Evolutionary conservation across 2,113 vertebrate genomes (phyloP).

Genomic region (Hystrix brachyura): DNA sequence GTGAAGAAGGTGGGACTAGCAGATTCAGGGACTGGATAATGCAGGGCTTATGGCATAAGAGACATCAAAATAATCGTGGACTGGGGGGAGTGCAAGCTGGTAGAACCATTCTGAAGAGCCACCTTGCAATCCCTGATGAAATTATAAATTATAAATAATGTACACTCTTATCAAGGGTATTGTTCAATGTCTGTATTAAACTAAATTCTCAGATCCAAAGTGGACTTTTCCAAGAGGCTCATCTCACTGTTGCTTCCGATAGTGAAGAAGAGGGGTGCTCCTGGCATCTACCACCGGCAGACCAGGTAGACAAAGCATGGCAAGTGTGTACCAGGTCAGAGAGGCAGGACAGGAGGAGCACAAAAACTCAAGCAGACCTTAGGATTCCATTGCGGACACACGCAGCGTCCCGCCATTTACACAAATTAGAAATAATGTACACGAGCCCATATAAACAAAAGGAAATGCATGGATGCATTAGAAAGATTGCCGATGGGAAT

Average conservation of each 20-base stretch:
- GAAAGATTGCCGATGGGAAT: neutral
- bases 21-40: neutral
- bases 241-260: too few species aligned
- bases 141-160: neutral
- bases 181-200: neutral
- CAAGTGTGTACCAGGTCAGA: fast-evolving
- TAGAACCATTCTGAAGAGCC: fast-evolving
- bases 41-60: fast-evolving
- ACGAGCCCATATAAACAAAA: neutral
- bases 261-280: neutral
- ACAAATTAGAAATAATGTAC: neutral
- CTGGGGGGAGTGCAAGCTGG: fast-evolving
- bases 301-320: fast-evolving
- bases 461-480: neutral
- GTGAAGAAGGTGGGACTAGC: neutral
- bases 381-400: too few species aligned
- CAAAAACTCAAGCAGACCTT: fast-evolving
- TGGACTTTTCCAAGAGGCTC: too few species aligned
- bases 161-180: fast-evolving
- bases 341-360: neutral
- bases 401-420: neutral
- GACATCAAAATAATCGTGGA: fast-evolving
- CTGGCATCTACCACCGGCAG: fast-evolving
- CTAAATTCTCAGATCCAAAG: neutral
- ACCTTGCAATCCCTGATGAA: fast-evolving